A percentile compares a stretch with the other conserved stretches of the same genome.
Evolutionary conservation across 2,797 vertebrate species (phyloP).

Genomic region (Cossypha caffra): DNA sequence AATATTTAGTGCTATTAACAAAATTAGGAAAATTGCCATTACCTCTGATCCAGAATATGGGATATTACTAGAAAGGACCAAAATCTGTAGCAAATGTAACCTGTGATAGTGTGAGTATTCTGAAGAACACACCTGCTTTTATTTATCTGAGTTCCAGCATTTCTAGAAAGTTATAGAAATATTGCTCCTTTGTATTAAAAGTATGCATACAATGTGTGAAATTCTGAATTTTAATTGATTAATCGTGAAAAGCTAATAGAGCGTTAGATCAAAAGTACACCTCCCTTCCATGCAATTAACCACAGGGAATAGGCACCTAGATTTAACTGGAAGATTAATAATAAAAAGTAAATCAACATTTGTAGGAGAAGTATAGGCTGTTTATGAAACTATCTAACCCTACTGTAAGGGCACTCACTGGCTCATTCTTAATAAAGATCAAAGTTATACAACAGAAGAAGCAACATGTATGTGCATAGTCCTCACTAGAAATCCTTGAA

Average conservation of each 20-base stretch:
- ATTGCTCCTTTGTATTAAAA: neutral
- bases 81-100: conserved; percentile 41
- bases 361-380: neutral
- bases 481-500: neutral
- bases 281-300: neutral
- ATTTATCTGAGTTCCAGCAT: neutral
- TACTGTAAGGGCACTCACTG: neutral
- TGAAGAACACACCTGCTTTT: neutral
- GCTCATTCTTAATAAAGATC: neutral
- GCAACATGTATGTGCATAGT: fast-evolving
- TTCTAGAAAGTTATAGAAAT: neutral
- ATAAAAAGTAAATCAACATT: neutral
- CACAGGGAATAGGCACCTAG: neutral
- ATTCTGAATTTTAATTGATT: neutral
- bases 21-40: neutral
- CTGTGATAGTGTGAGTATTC: neutral
- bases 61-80: neutral
- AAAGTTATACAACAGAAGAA: neutral
- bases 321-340: neutral
- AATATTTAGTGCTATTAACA: conserved; percentile 14
- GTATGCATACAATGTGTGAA: neutral
- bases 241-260: neutral
- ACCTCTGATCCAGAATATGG: neutral
- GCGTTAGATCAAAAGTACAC: neutral
- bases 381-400: neutral